Percentiles rank a stretch among this genome's conserved stretches.
These are phyloP conservation scores for Aegithalos caudatus DNA, from an alignment of 2,113 vertebrate species.

Conservation along the genomic window DNA sequence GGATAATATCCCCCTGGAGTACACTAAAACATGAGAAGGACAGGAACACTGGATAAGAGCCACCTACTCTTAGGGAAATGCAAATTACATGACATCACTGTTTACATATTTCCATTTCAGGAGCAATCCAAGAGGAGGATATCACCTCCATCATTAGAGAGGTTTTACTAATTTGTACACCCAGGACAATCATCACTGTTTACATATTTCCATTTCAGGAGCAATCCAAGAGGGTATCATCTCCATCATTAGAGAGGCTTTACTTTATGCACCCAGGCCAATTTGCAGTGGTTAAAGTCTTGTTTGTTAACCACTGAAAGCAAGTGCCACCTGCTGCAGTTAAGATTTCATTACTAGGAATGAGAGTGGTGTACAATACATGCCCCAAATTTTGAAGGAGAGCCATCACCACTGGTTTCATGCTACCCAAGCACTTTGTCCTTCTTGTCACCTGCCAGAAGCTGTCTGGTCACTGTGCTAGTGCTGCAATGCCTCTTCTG, in stretches of 20 bases:
- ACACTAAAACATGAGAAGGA: background rate
- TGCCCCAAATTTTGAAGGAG: background rate
- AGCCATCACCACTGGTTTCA: rapidly evolving
- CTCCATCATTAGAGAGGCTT: background rate
- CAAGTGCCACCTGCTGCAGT: background rate
- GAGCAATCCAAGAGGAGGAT: background rate
- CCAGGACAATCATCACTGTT: background rate
- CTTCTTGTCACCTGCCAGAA: background rate
- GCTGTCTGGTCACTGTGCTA: rapidly evolving
- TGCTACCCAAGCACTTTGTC: background rate
- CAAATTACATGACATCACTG: background rate
- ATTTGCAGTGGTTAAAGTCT: background rate
- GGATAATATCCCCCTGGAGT: background rate
- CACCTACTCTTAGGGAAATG: background rate
- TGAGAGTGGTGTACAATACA: rapidly evolving
- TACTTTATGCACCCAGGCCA: background rate
- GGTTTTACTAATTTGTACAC: rapidly evolving
- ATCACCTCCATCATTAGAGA: background rate
- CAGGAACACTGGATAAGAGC: background rate
- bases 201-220: background rate
- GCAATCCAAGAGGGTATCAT: background rate
- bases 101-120: background rate
- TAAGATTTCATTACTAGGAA: background rate
- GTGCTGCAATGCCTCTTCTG: background rate
- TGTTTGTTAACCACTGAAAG: background rate